These are phyloP conservation scores for Drosophila paulistorum DNA, from an alignment of 1,140 invertebrate species.

Conservation along the genomic window DNA sequence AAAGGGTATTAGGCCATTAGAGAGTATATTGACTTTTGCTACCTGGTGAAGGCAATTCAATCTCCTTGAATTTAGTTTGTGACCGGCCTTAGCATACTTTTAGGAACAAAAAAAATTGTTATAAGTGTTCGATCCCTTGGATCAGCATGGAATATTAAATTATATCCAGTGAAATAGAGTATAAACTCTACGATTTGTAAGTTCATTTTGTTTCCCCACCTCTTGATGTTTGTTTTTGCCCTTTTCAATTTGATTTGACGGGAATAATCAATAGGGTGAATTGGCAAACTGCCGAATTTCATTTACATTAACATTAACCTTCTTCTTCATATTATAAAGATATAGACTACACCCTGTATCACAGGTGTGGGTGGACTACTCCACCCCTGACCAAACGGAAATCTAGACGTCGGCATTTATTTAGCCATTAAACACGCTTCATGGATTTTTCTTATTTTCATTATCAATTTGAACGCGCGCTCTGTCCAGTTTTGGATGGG, in stretches of 20 bases:
- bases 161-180: background rate
- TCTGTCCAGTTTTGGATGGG: constrained; percentile 33
- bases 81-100: too few species aligned
- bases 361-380: constrained; percentile 53
- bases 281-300: constrained; percentile 49
- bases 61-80: background rate
- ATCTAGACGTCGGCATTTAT: constrained; percentile 66
- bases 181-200: background rate
- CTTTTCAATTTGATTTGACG: constrained; percentile 47
- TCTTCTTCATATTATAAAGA: constrained; percentile 20
- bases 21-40: constrained; percentile 16
- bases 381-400: background rate
- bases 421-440: constrained; percentile 80
- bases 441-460: constrained; percentile 76
- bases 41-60: background rate
- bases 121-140: too few species aligned
- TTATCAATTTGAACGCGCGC: constrained; percentile 75
- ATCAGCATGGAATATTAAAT: too few species aligned
- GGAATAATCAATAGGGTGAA: constrained; percentile 53
- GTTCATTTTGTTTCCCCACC: background rate
- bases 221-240: constrained; percentile 21
- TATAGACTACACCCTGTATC: constrained; percentile 10
- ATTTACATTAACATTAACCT: constrained; percentile 43
- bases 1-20: constrained; percentile 30
- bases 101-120: too few species aligned